Conservation (phyloP, 2,888 invertebrate genomes). For the Cataglyphis altisquamis region DNA sequence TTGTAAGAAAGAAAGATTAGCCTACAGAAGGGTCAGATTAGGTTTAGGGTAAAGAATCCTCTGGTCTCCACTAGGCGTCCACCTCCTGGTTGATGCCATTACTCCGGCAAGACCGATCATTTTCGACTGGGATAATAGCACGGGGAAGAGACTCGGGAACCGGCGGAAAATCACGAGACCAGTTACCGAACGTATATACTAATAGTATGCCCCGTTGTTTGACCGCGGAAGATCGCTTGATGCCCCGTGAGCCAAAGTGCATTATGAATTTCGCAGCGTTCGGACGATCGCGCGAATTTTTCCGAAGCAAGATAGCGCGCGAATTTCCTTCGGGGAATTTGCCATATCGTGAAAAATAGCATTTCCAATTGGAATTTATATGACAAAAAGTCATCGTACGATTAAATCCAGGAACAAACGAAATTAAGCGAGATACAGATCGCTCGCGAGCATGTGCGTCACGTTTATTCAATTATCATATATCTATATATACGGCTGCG, state of each 20-base stretch:
- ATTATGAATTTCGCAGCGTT: slow-evolving; percentile 58
- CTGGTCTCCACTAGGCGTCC: slow-evolving; percentile 16
- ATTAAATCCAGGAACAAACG: not conserved
- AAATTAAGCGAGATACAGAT: slow-evolving; percentile 65
- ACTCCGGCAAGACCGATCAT: slow-evolving; percentile 61
- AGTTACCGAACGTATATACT: slow-evolving; percentile 60
- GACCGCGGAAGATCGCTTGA: slow-evolving; percentile 56
- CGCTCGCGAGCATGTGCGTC: slow-evolving; percentile 53
- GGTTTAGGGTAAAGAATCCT: slow-evolving; percentile 35
- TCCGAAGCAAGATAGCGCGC: not conserved
- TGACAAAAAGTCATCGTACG: slow-evolving; percentile 7
- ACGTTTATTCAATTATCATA: slow-evolving; percentile 36
- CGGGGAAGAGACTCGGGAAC: slow-evolving; percentile 38
- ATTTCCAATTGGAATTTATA: not conserved
- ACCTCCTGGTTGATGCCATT: slow-evolving; percentile 53
- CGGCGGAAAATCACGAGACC: slow-evolving; percentile 53
- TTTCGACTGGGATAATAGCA: slow-evolving; percentile 68
- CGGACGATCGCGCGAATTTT: slow-evolving; percentile 20
- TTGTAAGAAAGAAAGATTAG: slow-evolving; percentile 34
- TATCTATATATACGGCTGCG: not conserved
- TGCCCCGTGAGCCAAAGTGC: slow-evolving; percentile 29
- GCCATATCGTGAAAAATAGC: not conserved
- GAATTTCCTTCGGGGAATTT: slow-evolving; percentile 18
- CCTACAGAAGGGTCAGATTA: slow-evolving; percentile 18
- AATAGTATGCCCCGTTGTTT: slow-evolving; percentile 61